Evolutionary conservation across 2,797 vertebrate genomes (phyloP).

Genomic region (Coilia nasus): DNA sequence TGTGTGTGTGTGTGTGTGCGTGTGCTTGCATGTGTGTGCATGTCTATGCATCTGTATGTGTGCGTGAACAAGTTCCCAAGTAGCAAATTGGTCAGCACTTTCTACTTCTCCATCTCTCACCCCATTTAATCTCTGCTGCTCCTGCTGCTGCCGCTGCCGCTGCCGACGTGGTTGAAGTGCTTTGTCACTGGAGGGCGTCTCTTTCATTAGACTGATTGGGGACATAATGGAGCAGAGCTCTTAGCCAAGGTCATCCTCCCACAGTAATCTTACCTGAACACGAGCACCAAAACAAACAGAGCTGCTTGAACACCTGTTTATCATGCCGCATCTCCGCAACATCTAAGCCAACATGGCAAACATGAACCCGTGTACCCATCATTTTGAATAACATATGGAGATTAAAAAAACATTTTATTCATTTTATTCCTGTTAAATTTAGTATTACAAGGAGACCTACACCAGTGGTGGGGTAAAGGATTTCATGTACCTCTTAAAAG

Average conservation of each 20-base stretch:
- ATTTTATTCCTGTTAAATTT: no score
- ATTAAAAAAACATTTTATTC: no score
- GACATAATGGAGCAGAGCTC: background rate
- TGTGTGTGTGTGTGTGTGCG: background rate
- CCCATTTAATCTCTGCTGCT: conserved; percentile 48
- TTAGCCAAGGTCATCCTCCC: conserved; percentile 17
- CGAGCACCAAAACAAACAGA: background rate
- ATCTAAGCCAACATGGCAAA: no score
- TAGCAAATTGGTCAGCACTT: conserved; percentile 76
- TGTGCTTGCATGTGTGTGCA: conserved; percentile 49
- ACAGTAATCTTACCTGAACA: background rate
- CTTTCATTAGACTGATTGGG: background rate
- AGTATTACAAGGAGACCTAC: no score
- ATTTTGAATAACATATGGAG: no score
- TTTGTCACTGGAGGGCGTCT: conserved; percentile 18
- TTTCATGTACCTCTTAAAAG: no score
- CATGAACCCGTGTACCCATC: no score
- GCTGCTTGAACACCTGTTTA: no score
- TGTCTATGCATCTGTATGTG: conserved; percentile 11
- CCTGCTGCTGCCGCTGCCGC: no score
- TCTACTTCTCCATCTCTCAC: conserved; percentile 56
- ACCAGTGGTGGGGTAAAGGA: no score
- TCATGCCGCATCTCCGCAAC: no score
- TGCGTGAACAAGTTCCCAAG: conserved; percentile 64
- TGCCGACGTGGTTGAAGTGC: background rate